Evolutionary conservation across 2,113 vertebrate genomes (phyloP).

Genomic region (Heterotis niloticus): DNA sequence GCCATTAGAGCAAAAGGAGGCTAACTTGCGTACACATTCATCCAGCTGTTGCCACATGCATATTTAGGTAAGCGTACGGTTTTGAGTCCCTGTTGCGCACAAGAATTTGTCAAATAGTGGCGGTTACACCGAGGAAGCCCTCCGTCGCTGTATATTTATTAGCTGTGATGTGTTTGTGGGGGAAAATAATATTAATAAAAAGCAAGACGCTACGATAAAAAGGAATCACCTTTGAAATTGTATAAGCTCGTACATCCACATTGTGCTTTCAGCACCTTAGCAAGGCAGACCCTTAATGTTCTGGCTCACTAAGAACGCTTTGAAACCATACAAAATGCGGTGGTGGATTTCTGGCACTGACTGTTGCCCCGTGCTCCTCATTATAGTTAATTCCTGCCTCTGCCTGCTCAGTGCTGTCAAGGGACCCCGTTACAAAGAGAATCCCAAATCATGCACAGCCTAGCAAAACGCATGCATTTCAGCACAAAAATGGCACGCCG

Average conservation of each 20-base stretch:
- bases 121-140: not conserved
- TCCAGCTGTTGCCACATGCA: not conserved
- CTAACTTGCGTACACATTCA: not conserved
- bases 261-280: not conserved
- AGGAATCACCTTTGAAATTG: not conserved
- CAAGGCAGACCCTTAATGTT: not conserved
- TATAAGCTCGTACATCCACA: not conserved
- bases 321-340: conserved; percentile 5
- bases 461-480: conserved; percentile 25
- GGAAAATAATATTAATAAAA: not conserved
- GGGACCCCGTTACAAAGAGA: conserved; percentile 30
- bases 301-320: not conserved
- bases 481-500: not conserved
- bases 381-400: conserved; percentile 28
- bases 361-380: conserved; percentile 10
- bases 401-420: conserved; percentile 25
- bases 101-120: not conserved
- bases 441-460: conserved; percentile 15
- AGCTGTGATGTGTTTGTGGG: not conserved
- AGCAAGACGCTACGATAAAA: not conserved
- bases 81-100: not conserved
- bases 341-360: conserved; percentile 5
- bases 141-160: too few relatives aligned
- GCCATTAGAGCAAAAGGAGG: not conserved
- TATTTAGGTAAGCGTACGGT: not conserved